A percentile compares a stretch with the other conserved stretches of the same genome.
phyloP scores from a whole-genome alignment of 2,113 vertebrate species.

The Tympanuchus pallidicinctus region DNA sequence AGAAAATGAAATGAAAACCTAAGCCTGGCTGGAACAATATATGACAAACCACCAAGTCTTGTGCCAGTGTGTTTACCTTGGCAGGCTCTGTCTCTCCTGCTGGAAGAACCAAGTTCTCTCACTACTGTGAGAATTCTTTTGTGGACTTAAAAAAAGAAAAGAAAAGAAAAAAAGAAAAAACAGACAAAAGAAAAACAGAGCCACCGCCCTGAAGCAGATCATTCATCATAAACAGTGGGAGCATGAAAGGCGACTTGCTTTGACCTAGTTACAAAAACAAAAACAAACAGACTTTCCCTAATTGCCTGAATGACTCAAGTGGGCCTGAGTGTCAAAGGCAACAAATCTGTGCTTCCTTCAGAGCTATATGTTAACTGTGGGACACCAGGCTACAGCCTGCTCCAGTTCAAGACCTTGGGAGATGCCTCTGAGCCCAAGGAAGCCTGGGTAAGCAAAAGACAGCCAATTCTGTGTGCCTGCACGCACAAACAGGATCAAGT shows the following conservation, averaged over 20 bases:
- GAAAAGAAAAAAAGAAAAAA: background rate
- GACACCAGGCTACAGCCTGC: background rate
- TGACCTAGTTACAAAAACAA: constrained; percentile 60
- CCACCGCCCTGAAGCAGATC: background rate
- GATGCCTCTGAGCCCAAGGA: background rate
- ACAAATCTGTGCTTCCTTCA: background rate
- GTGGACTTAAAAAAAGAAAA: background rate
- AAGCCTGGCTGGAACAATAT: background rate
- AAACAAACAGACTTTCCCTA: constrained; percentile 42
- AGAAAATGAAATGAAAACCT: constrained; percentile 33
- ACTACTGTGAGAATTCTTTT: constrained; percentile 21
- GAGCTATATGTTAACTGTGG: background rate
- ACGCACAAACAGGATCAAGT: background rate
- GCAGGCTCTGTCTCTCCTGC: background rate
- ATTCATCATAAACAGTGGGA: constrained; percentile 6
- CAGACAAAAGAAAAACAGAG: constrained; percentile 7
- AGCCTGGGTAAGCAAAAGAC: background rate
- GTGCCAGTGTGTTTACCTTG: constrained; percentile 43
- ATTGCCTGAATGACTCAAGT: constrained; percentile 43
- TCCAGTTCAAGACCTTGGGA: background rate
- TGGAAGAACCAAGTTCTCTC: background rate
- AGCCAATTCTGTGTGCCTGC: background rate
- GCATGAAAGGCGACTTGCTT: constrained; percentile 48
- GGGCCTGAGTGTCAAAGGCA: constrained; percentile 47
- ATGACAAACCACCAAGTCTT: background rate